Evolutionary conservation across 1,140 invertebrate species (phyloP).

Genomic region (Condylostylus longicornis): DNA sequence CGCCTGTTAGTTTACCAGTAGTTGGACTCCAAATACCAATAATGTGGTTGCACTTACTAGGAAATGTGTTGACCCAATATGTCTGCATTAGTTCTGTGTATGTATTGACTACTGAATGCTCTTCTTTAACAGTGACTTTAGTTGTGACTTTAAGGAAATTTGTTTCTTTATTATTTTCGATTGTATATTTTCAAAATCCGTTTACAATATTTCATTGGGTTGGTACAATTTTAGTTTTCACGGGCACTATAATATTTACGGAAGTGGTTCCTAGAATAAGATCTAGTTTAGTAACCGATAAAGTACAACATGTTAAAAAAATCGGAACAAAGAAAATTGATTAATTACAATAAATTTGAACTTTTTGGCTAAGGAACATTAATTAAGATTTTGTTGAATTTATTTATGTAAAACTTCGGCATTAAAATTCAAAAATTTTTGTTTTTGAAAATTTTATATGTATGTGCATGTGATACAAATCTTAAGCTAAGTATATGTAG

Average conservation of each 20-base stretch:
- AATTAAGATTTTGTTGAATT: no score
- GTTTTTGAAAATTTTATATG: no score
- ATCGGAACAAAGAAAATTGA: no score
- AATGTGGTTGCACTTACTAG: conserved; percentile 63
- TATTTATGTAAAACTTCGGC: no score
- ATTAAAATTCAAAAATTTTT: no score
- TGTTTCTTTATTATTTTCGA: conserved; percentile 84
- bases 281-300: no score
- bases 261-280: conserved; percentile 43
- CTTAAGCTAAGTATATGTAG: no score
- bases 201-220: conserved; percentile 89
- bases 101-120: conserved; percentile 80
- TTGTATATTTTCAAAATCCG: conserved; percentile 87
- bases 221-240: conserved; percentile 80
- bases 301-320: no score
- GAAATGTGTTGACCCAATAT: conserved; percentile 87
- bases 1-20: conserved; percentile 34
- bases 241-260: conserved; percentile 84
- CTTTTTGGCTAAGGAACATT: no score
- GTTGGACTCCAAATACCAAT: conserved; percentile 46
- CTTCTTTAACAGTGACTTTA: conserved; percentile 86
- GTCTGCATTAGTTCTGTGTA: conserved; percentile 92
- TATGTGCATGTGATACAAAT: no score
- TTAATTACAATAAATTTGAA: no score
- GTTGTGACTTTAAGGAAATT: conserved; percentile 94